Conservation (phyloP, 2,113 vertebrate genomes). For the Anseranas semipalmata region DNA sequence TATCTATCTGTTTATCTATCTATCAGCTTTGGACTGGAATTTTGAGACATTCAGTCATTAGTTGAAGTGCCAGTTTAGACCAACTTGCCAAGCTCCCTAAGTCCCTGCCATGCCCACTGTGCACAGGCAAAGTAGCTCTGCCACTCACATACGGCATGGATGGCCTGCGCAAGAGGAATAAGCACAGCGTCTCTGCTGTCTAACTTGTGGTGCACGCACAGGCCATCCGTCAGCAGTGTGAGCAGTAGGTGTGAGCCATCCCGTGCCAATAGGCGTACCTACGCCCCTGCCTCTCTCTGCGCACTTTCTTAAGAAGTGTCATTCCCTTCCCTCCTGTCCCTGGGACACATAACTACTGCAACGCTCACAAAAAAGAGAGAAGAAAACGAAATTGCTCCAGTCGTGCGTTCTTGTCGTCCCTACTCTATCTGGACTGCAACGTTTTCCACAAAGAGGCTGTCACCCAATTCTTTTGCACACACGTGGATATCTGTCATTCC, state of each 20-base stretch:
- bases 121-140: not conserved
- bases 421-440: not conserved
- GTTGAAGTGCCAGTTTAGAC: not conserved
- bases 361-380: not conserved
- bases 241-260: not conserved
- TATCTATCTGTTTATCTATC: too few species aligned
- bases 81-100: too few species aligned
- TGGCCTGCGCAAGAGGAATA: too few species aligned
- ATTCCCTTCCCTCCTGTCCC: not conserved
- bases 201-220: rapidly evolving
- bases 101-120: not conserved
- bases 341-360: not conserved
- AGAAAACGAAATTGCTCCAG: too few species aligned
- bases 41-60: not conserved
- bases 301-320: too few species aligned
- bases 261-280: rapidly evolving
- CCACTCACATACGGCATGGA: rapidly evolving
- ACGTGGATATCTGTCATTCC: not conserved
- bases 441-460: not conserved
- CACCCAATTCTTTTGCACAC: rapidly evolving
- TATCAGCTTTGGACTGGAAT: not conserved
- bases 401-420: not conserved
- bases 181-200: rapidly evolving
- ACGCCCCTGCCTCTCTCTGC: not conserved
- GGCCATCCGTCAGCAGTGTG: rapidly evolving